A percentile compares a stretch with the other conserved stretches of the same genome.
These are phyloP conservation scores for Porites divaricata DNA, from an alignment of 92 coral and sea anemone genomes.

Conservation along the genomic window DNA sequence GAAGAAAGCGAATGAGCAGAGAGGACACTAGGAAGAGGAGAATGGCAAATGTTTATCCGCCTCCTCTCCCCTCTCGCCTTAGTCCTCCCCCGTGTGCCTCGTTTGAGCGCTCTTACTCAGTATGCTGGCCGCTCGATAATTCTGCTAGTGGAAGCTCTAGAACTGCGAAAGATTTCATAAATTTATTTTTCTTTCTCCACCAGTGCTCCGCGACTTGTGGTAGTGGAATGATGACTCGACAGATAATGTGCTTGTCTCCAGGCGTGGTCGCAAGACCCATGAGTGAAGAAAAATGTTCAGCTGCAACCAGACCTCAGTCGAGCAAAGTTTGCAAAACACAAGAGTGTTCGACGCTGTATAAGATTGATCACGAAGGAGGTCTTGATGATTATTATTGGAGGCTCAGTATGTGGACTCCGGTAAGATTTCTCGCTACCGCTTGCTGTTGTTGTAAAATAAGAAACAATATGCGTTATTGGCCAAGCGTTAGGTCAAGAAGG, in stretches of 20 bases:
- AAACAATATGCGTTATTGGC: too few species aligned
- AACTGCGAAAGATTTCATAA: background rate
- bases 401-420: constrained; percentile 30
- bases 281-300: constrained; percentile 8
- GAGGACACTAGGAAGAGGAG: too few species aligned
- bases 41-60: too few species aligned
- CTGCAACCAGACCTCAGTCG: constrained; percentile 24
- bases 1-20: too few species aligned
- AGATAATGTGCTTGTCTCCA: constrained; percentile 50
- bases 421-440: background rate
- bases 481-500: too few species aligned
- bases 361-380: background rate
- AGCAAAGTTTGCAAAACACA: constrained; percentile 32
- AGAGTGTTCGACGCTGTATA: constrained; percentile 11
- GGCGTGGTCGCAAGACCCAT: background rate
- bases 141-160: background rate
- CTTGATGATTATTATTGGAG: constrained; percentile 33
- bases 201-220: constrained; percentile 85
- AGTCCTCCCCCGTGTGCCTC: too few species aligned
- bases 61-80: too few species aligned
- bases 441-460: too few species aligned
- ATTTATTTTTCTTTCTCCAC: background rate
- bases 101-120: too few species aligned
- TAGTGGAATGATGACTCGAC: constrained; percentile 51
- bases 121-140: background rate